Base-by-base conservation (phyloP, 2,888 invertebrate species). In the Anticlea derivata region DNA sequence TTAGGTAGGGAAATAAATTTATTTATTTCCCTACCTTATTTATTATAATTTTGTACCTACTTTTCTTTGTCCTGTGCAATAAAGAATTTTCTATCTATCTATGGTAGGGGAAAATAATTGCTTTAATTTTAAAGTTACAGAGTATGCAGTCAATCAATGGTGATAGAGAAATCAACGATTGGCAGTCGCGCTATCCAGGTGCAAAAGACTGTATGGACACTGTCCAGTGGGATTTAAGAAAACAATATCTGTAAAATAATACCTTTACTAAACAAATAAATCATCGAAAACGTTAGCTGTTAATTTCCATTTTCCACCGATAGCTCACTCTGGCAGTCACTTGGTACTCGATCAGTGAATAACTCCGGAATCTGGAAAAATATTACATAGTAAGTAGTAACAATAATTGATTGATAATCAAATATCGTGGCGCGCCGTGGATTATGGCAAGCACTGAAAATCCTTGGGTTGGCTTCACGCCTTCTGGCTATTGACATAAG, bases 311-410 rank as follows among this genome's bases (percentile, higher is more conserved):
- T 83, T 66, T 88, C 82, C 61, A 80, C 66, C 22, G 83, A 82
- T 57, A 86, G 49, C 69, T 91, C 89, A 65, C 89, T 89, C 70
- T 88, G 86, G 57, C 91, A 91, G 52, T 90, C 90, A 60, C 89
- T 90, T 1, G 89, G 88, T 41, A 88, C 85, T 60, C 87, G 73
- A 58, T 91, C 90, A 26, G 91, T 89, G 65, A 91, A 91, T 47
- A 91, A 67, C 64, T 90, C 89, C 20, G 91, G 89, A 58, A 91
- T 79, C 91, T 91, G 82, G 80, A 81, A 82, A 37, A 47, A n/a
- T n/a, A n/a, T n/a, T n/a, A n/a, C n/a, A n/a, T n/a, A n/a, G n/a
- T n/a, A n/a, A n/a, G n/a, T n/a, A n/a, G n/a, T n/a, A n/a, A n/a
- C n/a, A n/a, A n/a, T n/a, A n/a, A n/a, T n/a, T n/a, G n/a, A n/a